phyloP scores from a whole-genome alignment of 2,797 vertebrate species.

The Acomys russatus region DNA sequence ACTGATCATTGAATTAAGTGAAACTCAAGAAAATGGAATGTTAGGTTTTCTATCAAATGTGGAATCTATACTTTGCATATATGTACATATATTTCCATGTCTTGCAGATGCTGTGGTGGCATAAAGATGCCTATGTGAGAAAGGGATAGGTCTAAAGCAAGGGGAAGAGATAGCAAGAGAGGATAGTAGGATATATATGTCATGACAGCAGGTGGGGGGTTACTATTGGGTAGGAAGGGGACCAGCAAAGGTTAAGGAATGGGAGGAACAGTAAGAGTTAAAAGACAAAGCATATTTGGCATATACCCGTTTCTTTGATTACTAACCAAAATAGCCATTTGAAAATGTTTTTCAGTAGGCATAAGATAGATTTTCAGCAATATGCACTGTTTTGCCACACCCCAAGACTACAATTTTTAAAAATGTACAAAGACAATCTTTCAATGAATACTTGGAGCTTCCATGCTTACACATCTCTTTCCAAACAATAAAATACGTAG shows the following conservation, averaged over 20 bases:
- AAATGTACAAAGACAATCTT: neutral
- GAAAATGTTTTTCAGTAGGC: neutral
- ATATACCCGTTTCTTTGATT: neutral
- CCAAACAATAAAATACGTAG: neutral
- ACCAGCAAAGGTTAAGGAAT: neutral
- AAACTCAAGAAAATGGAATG: neutral
- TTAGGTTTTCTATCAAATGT: neutral
- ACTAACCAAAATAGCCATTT: neutral
- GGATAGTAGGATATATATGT: neutral
- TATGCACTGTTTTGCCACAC: neutral
- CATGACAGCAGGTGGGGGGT: too few species aligned
- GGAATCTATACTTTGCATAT: neutral
- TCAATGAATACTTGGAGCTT: neutral
- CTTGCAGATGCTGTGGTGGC: too few species aligned
- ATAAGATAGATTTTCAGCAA: conserved; percentile 26
- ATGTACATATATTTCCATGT: neutral
- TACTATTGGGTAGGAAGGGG: neutral
- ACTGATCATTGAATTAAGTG: neutral
- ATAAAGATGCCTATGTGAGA: too few species aligned
- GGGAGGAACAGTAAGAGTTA: neutral
- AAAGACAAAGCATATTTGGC: neutral
- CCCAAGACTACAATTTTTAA: neutral
- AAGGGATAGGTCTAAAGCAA: neutral
- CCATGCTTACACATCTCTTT: neutral
- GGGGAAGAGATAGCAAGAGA: neutral